These are phyloP conservation scores for Dascillus cervinus DNA, from an alignment of 2,888 invertebrate genomes.

Conservation along the genomic window DNA sequence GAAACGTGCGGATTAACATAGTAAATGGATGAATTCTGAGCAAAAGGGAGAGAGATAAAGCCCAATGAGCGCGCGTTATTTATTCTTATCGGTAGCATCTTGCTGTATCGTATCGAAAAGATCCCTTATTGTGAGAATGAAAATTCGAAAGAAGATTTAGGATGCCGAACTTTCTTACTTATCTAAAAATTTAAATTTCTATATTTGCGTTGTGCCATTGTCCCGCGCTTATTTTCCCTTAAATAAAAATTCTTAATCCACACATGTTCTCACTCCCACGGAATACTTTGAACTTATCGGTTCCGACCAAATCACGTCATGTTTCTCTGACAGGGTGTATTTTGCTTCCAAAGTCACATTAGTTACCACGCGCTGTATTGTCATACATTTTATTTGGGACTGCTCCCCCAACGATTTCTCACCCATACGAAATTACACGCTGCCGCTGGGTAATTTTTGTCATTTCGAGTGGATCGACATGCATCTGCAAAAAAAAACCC, in stretches of 20 bases:
- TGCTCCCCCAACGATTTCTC: too few species aligned
- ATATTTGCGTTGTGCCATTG: too few species aligned
- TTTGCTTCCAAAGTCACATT: constrained; percentile 19
- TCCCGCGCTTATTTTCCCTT: constrained; percentile 3
- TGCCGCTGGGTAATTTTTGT: too few species aligned
- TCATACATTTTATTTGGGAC: constrained; percentile 21
- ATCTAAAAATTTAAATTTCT: constrained; percentile 22
- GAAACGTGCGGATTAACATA: constrained; percentile 40
- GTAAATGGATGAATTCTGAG: constrained; percentile 39
- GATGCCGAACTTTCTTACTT: constrained; percentile 27
- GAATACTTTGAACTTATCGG: constrained; percentile 6
- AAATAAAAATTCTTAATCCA: constrained; percentile 5
- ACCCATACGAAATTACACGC: too few species aligned
- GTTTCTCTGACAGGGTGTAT: constrained; percentile 18
- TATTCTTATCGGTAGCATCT: constrained; percentile 39
- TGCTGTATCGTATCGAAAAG: constrained; percentile 34
- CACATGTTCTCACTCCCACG: constrained; percentile 3
- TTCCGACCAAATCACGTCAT: too few species aligned
- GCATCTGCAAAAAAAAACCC: too few species aligned
- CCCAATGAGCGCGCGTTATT: constrained; percentile 37
- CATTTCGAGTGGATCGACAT: too few species aligned
- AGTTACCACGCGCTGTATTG: constrained; percentile 23
- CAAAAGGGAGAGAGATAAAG: constrained; percentile 35
- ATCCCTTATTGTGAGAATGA: constrained; percentile 30
- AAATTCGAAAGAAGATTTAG: constrained; percentile 29